A percentile compares a stretch with the other conserved stretches of the same genome.
Evolutionary conservation across 2,113 vertebrate genomes (phyloP).

Genomic region (Phoxinus phoxinus): DNA sequence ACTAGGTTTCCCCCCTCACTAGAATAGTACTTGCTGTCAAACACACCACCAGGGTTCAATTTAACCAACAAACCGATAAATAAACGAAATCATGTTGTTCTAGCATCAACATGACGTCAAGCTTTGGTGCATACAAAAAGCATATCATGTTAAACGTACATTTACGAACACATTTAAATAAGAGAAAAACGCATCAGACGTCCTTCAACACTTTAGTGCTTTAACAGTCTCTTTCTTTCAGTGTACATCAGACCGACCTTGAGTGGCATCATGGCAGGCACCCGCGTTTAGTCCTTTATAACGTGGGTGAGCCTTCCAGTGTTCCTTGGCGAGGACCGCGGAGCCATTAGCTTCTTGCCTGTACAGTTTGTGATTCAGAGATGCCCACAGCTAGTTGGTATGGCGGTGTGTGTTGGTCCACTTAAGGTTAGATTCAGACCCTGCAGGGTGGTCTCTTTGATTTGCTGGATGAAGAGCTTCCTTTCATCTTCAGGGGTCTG

Average conservation of each 20-base stretch:
- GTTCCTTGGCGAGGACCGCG: slow-evolving; percentile 2
- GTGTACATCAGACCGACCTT: slow-evolving; percentile 35
- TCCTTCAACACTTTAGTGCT: slow-evolving; percentile 61
- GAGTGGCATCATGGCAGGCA: not conserved
- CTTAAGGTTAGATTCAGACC: slow-evolving; percentile 71
- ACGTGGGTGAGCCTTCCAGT: not conserved
- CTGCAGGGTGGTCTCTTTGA: slow-evolving; percentile 90
- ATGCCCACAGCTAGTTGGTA: slow-evolving; percentile 49
- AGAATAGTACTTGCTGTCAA: slow-evolving; percentile 29
- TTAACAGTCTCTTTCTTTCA: slow-evolving; percentile 45
- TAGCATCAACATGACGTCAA: slow-evolving; percentile 53
- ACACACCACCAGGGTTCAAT: slow-evolving; percentile 18
- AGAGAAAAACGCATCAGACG: slow-evolving; percentile 13
- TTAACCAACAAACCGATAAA: slow-evolving; percentile 28
- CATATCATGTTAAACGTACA: slow-evolving; percentile 8
- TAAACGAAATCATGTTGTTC: slow-evolving; percentile 51
- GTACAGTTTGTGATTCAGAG: slow-evolving; percentile 59
- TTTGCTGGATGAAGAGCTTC: slow-evolving; percentile 95
- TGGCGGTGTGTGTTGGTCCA: not conserved
- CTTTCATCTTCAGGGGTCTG: slow-evolving; percentile 94
- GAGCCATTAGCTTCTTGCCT: slow-evolving; percentile 12
- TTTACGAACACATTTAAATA: slow-evolving; percentile 37
- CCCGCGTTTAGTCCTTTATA: slow-evolving; percentile 37
- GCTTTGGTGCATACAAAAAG: slow-evolving; percentile 64
- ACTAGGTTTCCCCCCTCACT: slow-evolving; percentile 20